Base-by-base conservation (phyloP, 92 coral and sea anemone species). In the Porites divaricata region DNA sequence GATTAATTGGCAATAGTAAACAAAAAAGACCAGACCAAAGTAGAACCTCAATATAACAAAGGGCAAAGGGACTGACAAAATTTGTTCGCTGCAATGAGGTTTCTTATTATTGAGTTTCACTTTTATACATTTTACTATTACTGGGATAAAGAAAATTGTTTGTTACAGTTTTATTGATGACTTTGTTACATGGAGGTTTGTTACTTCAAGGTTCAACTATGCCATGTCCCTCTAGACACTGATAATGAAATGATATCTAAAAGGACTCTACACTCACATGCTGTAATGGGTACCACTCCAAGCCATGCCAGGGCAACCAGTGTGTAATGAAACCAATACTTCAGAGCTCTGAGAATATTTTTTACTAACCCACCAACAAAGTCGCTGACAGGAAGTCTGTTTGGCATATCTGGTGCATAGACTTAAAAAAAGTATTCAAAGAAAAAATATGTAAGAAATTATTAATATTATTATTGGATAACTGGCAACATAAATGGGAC, bases 251-350 rank as follows among this genome's bases (percentile, higher is more conserved):
- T 5, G 64, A 9, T 21, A 21, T 20, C 21, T 22, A 41, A 77
- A 64, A 21, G 16, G 22, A 22, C 14, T 28, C 23, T 22, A 1
- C 52, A 90, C 99, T 96, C 78, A 96, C 99, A 96, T 50, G 99
- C 99, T 76, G 99, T 96, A n/a, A 96, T 93, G 22, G 99, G 99
- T 23, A 96, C 99, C 52, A 96, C 96, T 72, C 99, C 99, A 28
- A 96, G 94, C 99, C 99, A 96, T 13, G 99, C 99, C 76, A 96
- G 75, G 15, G 99, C 99, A 20, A 96, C 99, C 71, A 96, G 93
- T 76, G 98, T 90, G 81, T 96, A 96, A 75, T 96, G 99, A 83
- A 96, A 89, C 99, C 99, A 96, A 67, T 94, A 96, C 52, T 97
- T 80, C 6, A 96, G 81, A 63, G 99, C 99, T 75, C 95, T 82